A percentile compares a stretch with the other conserved stretches of the same genome.
These are phyloP conservation scores for Phyllotis vaccarum DNA, from an alignment of 2,797 vertebrate species.

Conservation along the genomic window DNA sequence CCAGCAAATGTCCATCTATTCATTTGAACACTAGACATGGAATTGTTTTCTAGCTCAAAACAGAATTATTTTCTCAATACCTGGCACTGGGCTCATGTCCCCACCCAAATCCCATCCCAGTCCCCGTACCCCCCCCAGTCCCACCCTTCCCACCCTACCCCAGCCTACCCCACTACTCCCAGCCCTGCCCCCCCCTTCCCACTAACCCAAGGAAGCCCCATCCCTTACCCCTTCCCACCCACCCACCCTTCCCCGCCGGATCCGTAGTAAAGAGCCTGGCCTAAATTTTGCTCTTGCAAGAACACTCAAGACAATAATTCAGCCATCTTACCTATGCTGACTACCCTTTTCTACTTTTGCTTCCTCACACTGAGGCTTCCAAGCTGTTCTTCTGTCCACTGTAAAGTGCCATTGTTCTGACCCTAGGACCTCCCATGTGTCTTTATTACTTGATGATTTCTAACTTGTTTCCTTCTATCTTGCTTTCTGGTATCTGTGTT, in stretches of 20 bases:
- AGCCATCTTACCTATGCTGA: not conserved
- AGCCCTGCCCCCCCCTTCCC: not conserved
- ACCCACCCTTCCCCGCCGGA: constrained; percentile 3
- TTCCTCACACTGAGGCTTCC: not conserved
- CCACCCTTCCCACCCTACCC: not conserved
- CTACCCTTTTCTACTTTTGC: not conserved
- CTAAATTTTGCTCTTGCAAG: constrained; percentile 23
- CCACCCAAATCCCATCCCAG: constrained; percentile 29
- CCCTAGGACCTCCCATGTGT: not conserved
- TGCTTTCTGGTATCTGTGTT: not conserved
- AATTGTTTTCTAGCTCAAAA: constrained; percentile 20
- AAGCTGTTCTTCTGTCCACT: not conserved
- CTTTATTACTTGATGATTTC: not conserved
- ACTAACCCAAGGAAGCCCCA: not conserved
- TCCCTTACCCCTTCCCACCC: not conserved
- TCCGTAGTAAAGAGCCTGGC: constrained; percentile 59
- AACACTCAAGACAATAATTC: not conserved
- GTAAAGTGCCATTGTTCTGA: not conserved
- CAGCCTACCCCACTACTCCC: not conserved
- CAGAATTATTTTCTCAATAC: constrained; percentile 23
- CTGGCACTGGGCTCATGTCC: constrained; percentile 58
- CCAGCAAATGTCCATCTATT: not conserved
- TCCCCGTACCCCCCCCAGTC: not conserved
- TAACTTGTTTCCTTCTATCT: not conserved
- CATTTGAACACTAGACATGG: not conserved